These are phyloP conservation scores for Pelecanus crispus DNA, from an alignment of 2,113 vertebrate species.

Conservation along the genomic window DNA sequence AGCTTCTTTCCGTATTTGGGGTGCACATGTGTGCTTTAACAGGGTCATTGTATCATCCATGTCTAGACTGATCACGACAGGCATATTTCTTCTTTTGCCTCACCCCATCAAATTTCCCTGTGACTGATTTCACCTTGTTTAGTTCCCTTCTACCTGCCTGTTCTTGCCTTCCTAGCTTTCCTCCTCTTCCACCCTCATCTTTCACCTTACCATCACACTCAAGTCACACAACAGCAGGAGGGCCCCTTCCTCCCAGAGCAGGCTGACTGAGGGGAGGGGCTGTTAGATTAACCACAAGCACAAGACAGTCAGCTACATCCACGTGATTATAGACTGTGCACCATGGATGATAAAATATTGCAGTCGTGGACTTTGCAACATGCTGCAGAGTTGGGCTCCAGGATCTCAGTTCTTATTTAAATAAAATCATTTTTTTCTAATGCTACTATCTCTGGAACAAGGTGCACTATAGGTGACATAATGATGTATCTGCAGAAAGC, in stretches of 20 bases:
- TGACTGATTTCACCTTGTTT: not conserved
- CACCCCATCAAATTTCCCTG: not conserved
- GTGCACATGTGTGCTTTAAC: not conserved
- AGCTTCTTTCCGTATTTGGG: not conserved
- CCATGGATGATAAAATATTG: rapidly evolving
- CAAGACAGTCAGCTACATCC: not conserved
- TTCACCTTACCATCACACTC: not conserved
- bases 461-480: not conserved
- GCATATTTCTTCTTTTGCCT: not conserved
- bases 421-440: constrained; percentile 1
- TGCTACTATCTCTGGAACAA: not conserved
- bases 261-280: not conserved
- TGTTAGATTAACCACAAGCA: not conserved
- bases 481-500: not conserved
- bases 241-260: not conserved
- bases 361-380: not conserved
- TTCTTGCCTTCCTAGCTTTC: not conserved
- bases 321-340: not conserved
- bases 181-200: not conserved
- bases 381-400: not conserved
- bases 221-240: not conserved
- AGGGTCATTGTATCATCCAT: not conserved
- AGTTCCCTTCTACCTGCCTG: not conserved
- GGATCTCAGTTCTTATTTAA: constrained; percentile 46
- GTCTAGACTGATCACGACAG: not conserved